Percentiles rank a stretch among this genome's conserved stretches.
Conservation (phyloP, 1,140 invertebrate genomes). For the Anagrus nilaparvatae region DNA sequence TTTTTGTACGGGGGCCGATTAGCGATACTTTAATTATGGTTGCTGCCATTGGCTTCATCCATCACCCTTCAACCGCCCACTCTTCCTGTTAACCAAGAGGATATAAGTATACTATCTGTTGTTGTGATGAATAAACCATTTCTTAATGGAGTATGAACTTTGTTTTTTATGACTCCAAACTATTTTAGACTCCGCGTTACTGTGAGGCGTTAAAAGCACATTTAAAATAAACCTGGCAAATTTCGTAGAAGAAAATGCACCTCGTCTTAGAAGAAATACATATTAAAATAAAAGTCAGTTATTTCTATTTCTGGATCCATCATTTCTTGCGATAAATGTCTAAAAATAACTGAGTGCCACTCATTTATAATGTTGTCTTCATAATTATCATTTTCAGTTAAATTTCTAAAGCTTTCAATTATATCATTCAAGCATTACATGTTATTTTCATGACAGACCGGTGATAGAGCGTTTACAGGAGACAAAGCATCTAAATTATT, state of each 20-base stretch:
- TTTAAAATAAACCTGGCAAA: conserved; percentile 7
- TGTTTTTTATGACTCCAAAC: conserved; percentile 13
- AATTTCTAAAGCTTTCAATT: too few relatives aligned
- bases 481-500: too few relatives aligned
- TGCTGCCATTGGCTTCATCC: too few relatives aligned
- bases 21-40: too few relatives aligned
- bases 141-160: conserved; percentile 11
- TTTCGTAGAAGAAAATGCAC: conserved; percentile 6
- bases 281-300: not conserved
- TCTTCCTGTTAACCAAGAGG: too few relatives aligned
- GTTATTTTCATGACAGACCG: not conserved
- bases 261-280: not conserved
- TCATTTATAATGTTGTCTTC: not conserved
- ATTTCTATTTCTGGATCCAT: not conserved
- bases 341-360: not conserved
- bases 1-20: too few relatives aligned
- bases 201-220: conserved; percentile 12
- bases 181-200: conserved; percentile 12
- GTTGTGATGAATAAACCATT: conserved; percentile 7
- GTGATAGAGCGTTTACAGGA: not conserved
- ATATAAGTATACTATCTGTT: conserved; percentile 7
- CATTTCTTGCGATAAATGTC: not conserved
- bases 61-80: too few relatives aligned
- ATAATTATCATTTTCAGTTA: not conserved
- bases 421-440: not conserved